These are phyloP conservation scores for Erynnis tages DNA, from an alignment of 2,888 invertebrate species.

Conservation along the genomic window DNA sequence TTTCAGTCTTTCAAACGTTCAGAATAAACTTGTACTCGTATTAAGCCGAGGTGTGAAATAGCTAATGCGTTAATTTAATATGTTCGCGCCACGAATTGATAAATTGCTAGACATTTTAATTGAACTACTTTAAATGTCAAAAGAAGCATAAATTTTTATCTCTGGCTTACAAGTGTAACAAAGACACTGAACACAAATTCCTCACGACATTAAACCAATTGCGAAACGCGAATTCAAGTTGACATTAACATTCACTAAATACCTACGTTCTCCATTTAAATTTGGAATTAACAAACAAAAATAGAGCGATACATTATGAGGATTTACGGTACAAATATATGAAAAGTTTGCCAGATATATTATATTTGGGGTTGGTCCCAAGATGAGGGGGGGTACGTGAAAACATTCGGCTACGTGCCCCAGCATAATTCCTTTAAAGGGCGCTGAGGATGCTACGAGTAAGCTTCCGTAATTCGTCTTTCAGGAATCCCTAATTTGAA, in stretches of 20 bases:
- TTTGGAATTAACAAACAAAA: constrained; percentile 75
- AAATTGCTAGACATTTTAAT: too few species aligned
- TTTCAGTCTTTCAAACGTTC: too few species aligned
- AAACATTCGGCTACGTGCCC: constrained; percentile 78
- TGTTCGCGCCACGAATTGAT: too few species aligned
- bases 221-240: constrained; percentile 60
- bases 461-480: constrained; percentile 78
- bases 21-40: too few species aligned
- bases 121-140: neutral
- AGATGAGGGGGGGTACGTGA: constrained; percentile 76
- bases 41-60: too few species aligned
- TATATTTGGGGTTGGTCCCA: constrained; percentile 77
- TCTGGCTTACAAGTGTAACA: neutral
- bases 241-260: constrained; percentile 77
- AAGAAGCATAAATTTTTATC: neutral
- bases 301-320: constrained; percentile 79
- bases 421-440: constrained; percentile 76
- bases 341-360: constrained; percentile 81
- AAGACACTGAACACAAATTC: constrained; percentile 44
- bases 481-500: constrained; percentile 80
- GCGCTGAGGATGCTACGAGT: constrained; percentile 68
- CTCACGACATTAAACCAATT: constrained; percentile 57
- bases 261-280: constrained; percentile 68
- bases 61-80: too few species aligned
- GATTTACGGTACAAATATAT: constrained; percentile 82